phyloP scores from a whole-genome alignment of 2,113 vertebrate species.

The Canis aureus region DNA sequence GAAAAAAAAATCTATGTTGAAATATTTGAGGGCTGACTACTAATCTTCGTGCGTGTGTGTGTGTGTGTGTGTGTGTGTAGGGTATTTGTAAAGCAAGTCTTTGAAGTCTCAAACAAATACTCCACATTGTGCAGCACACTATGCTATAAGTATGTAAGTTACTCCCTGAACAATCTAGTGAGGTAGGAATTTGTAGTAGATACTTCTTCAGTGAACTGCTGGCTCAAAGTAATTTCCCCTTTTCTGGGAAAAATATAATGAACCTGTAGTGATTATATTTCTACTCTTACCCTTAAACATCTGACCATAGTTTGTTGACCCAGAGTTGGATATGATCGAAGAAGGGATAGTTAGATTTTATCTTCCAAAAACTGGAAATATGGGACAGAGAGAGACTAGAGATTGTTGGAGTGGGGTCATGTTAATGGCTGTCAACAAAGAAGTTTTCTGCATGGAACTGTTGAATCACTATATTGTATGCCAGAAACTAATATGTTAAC shows the following conservation, averaged over 20 bases:
- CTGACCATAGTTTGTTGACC: background rate
- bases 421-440: background rate
- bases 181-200: background rate
- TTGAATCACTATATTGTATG: background rate
- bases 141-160: background rate
- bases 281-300: background rate
- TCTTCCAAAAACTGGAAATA: background rate
- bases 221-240: background rate
- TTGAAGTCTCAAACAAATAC: background rate
- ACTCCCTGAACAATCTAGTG: background rate
- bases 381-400: background rate
- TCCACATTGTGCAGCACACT: background rate
- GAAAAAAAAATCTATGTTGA: background rate
- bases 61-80: no score
- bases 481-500: background rate
- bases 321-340: background rate
- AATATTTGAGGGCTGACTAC: background rate
- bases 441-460: background rate
- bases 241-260: background rate
- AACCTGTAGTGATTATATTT: background rate
- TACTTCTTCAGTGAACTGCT: background rate
- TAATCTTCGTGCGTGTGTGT: background rate
- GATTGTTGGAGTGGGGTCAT: conserved; percentile 2
- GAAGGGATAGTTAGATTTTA: background rate
- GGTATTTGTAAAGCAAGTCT: background rate